Evolutionary conservation across 2,888 invertebrate genomes (phyloP).

Genomic region (Cerceris ruficornis): DNA sequence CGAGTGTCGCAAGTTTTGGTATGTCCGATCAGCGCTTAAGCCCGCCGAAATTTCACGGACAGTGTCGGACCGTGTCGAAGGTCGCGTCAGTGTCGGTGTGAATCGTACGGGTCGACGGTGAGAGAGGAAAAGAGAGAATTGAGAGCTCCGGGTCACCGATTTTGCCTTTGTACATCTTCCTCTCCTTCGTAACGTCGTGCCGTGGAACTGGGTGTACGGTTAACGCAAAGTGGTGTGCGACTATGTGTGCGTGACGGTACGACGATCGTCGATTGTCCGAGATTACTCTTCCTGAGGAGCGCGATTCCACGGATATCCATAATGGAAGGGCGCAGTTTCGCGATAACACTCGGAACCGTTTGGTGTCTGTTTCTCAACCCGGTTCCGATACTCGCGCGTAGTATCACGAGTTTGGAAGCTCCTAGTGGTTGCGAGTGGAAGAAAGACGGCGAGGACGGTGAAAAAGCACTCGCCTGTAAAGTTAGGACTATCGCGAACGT

Average conservation of each 20-base stretch:
- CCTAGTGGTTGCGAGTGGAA: conserved; percentile 89
- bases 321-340: conserved; percentile 47
- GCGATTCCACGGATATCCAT: conserved; percentile 17
- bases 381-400: conserved; percentile 65
- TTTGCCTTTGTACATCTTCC: not conserved
- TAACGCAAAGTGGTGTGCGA: conserved; percentile 60
- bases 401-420: conserved; percentile 82
- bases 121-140: not conserved
- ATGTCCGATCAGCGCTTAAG: conserved; percentile 43
- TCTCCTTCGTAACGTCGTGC: no score
- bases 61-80: conserved; percentile 22
- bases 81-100: conserved; percentile 21
- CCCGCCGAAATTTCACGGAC: conserved; percentile 10
- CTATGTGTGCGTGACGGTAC: conserved; percentile 78
- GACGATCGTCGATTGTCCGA: conserved; percentile 44
- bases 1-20: conserved; percentile 8
- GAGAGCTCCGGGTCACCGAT: not conserved
- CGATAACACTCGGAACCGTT: conserved; percentile 37
- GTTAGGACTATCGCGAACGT: conserved; percentile 88
- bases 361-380: conserved; percentile 60
- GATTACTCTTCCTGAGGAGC: conserved; percentile 28
- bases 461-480: conserved; percentile 86
- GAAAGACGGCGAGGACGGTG: conserved; percentile 82
- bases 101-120: conserved; percentile 3
- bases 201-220: conserved; percentile 40